A percentile compares a stretch with the other conserved stretches of the same genome.
These are phyloP conservation scores for Drosophila pachea DNA, from an alignment of 1,140 invertebrate species.

Conservation along the genomic window DNA sequence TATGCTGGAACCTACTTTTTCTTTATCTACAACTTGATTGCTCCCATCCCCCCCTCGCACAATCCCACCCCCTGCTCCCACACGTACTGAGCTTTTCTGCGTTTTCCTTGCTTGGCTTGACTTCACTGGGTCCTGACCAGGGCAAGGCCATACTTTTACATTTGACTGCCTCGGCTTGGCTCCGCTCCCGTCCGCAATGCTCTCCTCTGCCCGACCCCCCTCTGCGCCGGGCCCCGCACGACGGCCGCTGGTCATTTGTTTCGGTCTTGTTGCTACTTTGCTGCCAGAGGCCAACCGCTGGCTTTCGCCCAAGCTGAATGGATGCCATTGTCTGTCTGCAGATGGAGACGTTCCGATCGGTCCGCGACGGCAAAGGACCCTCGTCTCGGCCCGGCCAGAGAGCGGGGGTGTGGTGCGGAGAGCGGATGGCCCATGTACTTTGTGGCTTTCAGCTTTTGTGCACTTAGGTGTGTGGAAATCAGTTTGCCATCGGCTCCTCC, in stretches of 20 bases:
- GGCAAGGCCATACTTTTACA: conserved; percentile 33
- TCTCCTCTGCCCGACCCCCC: neutral
- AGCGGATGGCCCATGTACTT: conserved; percentile 6
- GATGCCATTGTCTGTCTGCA: conserved; percentile 28
- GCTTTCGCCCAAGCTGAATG: conserved; percentile 28
- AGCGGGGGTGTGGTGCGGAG: conserved; percentile 3
- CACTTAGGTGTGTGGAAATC: conserved; percentile 6
- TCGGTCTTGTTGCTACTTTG: conserved; percentile 32
- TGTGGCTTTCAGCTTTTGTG: conserved; percentile 4
- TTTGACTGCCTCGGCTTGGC: conserved; percentile 27
- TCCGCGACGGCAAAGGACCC: conserved; percentile 20
- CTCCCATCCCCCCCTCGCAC: neutral
- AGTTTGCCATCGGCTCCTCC: conserved; percentile 18
- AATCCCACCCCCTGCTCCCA: neutral
- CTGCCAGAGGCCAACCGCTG: conserved; percentile 15
- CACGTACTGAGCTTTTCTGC: conserved; percentile 10
- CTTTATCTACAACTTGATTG: conserved; percentile 5
- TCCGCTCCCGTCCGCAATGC: neutral
- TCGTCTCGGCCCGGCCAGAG: neutral
- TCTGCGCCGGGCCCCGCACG: neutral
- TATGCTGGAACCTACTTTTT: conserved; percentile 28
- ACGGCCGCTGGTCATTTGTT: conserved; percentile 29
- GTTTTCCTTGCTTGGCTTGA: conserved; percentile 24
- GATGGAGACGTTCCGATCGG: neutral
- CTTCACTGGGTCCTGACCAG: conserved; percentile 10